Conservation (phyloP, 2,113 vertebrate species). For the Merops nubicus region DNA sequence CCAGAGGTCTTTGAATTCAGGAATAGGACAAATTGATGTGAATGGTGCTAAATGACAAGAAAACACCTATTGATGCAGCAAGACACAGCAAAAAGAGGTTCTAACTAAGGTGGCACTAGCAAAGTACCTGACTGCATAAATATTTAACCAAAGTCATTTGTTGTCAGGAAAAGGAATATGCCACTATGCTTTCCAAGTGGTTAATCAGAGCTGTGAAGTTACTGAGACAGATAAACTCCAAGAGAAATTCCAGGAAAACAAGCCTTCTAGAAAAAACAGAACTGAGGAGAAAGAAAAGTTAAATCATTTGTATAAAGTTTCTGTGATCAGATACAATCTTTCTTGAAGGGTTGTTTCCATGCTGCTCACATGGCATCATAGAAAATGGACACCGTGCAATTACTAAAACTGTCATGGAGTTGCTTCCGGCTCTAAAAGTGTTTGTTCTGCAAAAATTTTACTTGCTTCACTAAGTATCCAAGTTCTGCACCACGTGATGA, state of each 20-base stretch:
- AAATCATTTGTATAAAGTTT: not conserved
- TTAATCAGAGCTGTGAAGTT: not conserved
- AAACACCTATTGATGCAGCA: not conserved
- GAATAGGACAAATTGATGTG: not conserved
- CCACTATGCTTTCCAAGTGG: not conserved
- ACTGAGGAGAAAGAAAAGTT: not conserved
- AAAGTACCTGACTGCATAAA: not conserved
- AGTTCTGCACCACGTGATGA: not conserved
- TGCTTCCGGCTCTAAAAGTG: not conserved
- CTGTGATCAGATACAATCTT: not conserved
- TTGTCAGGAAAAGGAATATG: not conserved
- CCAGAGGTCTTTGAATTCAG: accelerated
- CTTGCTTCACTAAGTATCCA: not conserved
- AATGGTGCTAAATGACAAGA: not conserved
- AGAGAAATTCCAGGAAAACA: not conserved
- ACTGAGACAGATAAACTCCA: not conserved
- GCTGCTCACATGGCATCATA: not conserved
- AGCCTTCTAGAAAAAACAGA: not conserved
- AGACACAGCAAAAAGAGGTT: not conserved
- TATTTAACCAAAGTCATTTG: not conserved
- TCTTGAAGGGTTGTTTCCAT: not conserved
- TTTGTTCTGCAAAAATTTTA: not conserved
- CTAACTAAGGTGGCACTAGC: accelerated
- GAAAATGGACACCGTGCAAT: not conserved
- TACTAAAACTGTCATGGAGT: not conserved